These are phyloP conservation scores for Coregonus clupeaformis DNA, from an alignment of 2,113 vertebrate species.

Conservation along the genomic window DNA sequence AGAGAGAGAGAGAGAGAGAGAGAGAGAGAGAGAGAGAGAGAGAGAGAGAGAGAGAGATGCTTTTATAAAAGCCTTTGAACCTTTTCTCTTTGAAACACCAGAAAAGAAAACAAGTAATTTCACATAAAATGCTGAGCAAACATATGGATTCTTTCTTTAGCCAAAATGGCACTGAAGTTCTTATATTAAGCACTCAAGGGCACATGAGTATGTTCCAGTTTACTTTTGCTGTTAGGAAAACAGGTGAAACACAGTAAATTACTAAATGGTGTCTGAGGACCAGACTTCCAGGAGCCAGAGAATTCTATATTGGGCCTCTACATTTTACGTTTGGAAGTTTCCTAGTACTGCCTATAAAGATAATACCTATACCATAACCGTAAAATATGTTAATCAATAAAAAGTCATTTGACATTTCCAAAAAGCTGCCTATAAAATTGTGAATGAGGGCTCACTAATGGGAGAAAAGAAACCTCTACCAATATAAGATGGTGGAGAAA, in stretches of 20 bases:
- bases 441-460: not conserved
- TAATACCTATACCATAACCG: not conserved
- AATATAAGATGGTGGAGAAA: not conserved
- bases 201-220: constrained; percentile 8
- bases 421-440: not conserved
- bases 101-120: constrained; percentile 22
- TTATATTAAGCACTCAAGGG: not conserved
- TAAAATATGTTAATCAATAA: not conserved
- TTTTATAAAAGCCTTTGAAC: constrained; percentile 29
- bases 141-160: constrained; percentile 12
- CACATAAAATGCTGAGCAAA: constrained; percentile 22
- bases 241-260: not conserved
- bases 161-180: not conserved
- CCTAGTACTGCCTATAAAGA: not conserved
- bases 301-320: not conserved
- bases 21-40: no score
- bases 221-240: not conserved
- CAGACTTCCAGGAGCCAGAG: not conserved
- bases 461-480: not conserved
- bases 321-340: not conserved
- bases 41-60: constrained; percentile 16
- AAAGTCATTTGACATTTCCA: not conserved
- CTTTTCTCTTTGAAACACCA: constrained; percentile 21
- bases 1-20: no score
- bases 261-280: not conserved